Conservation (phyloP, 2,797 vertebrate species). For the Falco biarmicus region DNA sequence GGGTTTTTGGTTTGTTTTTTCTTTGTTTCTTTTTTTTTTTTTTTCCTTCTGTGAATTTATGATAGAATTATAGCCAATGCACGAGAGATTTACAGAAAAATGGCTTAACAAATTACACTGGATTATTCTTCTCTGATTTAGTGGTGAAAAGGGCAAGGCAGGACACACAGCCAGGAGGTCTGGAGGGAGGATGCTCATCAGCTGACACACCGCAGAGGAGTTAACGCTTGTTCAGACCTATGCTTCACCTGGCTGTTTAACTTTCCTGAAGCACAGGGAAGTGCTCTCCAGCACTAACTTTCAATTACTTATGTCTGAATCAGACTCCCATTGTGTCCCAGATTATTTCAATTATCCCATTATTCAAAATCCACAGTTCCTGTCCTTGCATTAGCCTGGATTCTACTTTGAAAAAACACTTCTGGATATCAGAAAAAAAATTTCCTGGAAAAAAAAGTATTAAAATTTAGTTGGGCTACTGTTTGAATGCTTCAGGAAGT, state of each 20-base stretch:
- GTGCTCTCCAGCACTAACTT: not conserved
- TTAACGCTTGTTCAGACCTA: not conserved
- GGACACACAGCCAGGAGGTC: not conserved
- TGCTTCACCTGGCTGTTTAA: not conserved
- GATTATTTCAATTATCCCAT: not conserved
- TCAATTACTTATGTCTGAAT: not conserved
- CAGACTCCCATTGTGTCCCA: not conserved
- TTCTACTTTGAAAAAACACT: not conserved
- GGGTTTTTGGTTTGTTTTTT: not conserved
- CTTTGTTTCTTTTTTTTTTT: not conserved
- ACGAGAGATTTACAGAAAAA: not conserved
- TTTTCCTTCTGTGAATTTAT: not conserved
- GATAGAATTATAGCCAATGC: not conserved
- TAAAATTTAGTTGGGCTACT: not conserved
- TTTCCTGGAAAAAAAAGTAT: not conserved
- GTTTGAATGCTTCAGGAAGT: not conserved
- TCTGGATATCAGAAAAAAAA: not conserved
- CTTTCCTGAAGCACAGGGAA: not conserved
- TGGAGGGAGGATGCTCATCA: not conserved
- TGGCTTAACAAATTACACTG: not conserved
- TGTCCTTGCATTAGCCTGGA: not conserved
- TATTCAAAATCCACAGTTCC: not conserved
- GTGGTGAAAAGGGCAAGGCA: not conserved
- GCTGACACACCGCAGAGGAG: not conserved
- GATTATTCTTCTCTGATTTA: not conserved